phyloP scores from a whole-genome alignment of 2,888 invertebrate genomes.

The Ormyrus nitidulus region DNA sequence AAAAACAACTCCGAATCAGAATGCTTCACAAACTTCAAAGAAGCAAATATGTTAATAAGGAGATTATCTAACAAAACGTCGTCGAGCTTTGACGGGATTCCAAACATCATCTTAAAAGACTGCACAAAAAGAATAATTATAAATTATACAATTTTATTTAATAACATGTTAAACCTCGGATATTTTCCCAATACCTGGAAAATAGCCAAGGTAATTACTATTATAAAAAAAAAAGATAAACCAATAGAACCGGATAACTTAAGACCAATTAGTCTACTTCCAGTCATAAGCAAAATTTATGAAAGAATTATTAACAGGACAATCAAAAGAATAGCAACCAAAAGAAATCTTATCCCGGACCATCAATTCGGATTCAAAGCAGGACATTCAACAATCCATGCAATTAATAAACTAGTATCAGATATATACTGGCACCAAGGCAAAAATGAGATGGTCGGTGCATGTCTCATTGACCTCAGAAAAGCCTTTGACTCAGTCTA shows the following conservation, averaged over 20 bases:
- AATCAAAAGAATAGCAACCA: not conserved
- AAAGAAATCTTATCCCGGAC: not conserved
- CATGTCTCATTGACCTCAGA: slow-evolving; percentile 52
- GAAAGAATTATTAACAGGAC: slow-evolving; percentile 45
- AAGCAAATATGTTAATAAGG: no score
- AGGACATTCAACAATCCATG: slow-evolving; percentile 49
- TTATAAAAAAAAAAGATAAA: slow-evolving; percentile 49
- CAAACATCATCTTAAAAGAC: slow-evolving; percentile 50
- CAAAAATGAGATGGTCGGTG: not conserved
- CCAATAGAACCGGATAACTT: slow-evolving; percentile 26
- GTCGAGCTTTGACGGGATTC: slow-evolving; percentile 46
- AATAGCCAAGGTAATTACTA: slow-evolving; percentile 48
- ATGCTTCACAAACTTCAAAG: slow-evolving; percentile 24
- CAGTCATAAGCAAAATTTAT: slow-evolving; percentile 49
- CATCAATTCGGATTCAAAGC: slow-evolving; percentile 7
- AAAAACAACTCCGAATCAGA: no score
- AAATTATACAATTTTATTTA: slow-evolving; percentile 44
- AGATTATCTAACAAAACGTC: slow-evolving; percentile 57
- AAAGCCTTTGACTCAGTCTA: slow-evolving; percentile 55
- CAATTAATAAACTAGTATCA: slow-evolving; percentile 43
- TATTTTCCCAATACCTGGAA: slow-evolving; percentile 50
- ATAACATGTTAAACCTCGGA: slow-evolving; percentile 42
- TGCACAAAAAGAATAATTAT: not conserved
- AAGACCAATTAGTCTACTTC: slow-evolving; percentile 55
- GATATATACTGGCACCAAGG: slow-evolving; percentile 37